Conservation (phyloP, 2,888 invertebrate species). For the Brachycybe producta region DNA sequence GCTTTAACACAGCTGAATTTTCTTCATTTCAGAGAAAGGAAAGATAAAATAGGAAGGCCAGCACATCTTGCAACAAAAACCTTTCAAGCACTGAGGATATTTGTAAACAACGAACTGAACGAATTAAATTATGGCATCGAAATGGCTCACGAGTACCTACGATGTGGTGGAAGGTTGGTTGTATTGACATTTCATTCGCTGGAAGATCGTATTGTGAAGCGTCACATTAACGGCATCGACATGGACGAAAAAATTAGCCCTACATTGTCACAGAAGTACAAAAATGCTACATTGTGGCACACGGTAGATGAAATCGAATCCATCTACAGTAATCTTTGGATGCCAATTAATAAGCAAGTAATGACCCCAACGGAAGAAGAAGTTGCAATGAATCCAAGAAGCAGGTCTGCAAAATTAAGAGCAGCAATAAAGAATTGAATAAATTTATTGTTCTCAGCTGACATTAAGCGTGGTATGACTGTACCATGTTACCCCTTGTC, state of each 20-base stretch:
- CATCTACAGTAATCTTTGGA: constrained; percentile 55
- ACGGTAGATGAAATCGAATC: constrained; percentile 47
- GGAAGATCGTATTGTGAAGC: constrained; percentile 85
- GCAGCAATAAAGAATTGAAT: constrained; percentile 61
- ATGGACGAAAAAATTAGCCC: constrained; percentile 53
- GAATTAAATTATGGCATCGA: constrained; percentile 81
- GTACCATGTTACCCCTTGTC: too few species aligned
- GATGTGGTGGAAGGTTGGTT: constrained; percentile 61
- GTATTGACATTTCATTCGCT: constrained; percentile 83
- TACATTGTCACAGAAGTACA: constrained; percentile 55
- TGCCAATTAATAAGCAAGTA: constrained; percentile 65
- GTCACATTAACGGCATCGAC: constrained; percentile 67
- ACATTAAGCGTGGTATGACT: too few species aligned
- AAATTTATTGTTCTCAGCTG: too few species aligned
- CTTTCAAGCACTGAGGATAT: constrained; percentile 85
- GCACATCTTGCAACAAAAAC: constrained; percentile 79
- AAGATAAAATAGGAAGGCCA: constrained; percentile 60
- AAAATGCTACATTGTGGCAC: constrained; percentile 47
- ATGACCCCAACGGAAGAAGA: constrained; percentile 59
- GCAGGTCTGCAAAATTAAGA: constrained; percentile 76
- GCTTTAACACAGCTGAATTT: constrained; percentile 13
- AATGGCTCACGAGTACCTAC: constrained; percentile 58
- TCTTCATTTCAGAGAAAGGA: constrained; percentile 31
- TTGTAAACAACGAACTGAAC: constrained; percentile 91
- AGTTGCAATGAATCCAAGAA: constrained; percentile 62